Base-by-base conservation (phyloP, 2,888 invertebrate genomes). In the Steromphala cineraria region DNA sequence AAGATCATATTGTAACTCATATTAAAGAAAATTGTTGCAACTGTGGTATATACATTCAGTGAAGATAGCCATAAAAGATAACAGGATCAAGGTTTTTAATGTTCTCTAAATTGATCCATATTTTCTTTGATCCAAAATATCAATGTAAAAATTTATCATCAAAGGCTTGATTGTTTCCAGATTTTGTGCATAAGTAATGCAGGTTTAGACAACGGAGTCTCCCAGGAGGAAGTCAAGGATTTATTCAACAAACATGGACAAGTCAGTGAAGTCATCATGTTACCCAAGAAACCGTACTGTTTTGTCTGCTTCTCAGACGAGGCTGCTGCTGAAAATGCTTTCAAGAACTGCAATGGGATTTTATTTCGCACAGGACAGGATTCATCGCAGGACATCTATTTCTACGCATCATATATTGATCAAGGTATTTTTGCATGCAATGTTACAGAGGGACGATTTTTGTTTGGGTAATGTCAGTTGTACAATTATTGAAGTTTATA, bases 141-240 rank as follows among this genome's bases (percentile, higher is more conserved):
- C n/a, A n/a, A n/a, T n/a, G n/a, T n/a, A n/a, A n/a, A n/a, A n/a
- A n/a, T n/a, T n/a, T n/a, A n/a, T n/a, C 36, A 36, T 36, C 36
- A 36, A 36, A 36, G 46, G 10, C 36, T 1, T 46, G 87, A 83
- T 86, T 90, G 81, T 86, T 95, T 95, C 83, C 92, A 97, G 97
- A 95, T 95, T 91, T 88, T 97, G 71, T 95, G 96, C 67, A 94
- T 98, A n/a, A 96, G 97, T 88, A 98, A 98, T 94, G 96, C 96
- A 36, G 98, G 98, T 0, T 95, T 98, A 82, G 96, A 96, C 1
- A 97, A 96, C 86, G 97, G 97, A 5, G 94, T 97, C 28, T 94
- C 95, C 5, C 95, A 96, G 91, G 95, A 96, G 89, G 91, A 94
- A 74, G 90, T 98, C 13, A 90, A 95, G 5, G 91, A 94, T 62